A percentile compares a stretch with the other conserved stretches of the same genome.
These are phyloP conservation scores for Junonia oenone DNA, from an alignment of 2,888 invertebrate genomes.

Conservation along the genomic window DNA sequence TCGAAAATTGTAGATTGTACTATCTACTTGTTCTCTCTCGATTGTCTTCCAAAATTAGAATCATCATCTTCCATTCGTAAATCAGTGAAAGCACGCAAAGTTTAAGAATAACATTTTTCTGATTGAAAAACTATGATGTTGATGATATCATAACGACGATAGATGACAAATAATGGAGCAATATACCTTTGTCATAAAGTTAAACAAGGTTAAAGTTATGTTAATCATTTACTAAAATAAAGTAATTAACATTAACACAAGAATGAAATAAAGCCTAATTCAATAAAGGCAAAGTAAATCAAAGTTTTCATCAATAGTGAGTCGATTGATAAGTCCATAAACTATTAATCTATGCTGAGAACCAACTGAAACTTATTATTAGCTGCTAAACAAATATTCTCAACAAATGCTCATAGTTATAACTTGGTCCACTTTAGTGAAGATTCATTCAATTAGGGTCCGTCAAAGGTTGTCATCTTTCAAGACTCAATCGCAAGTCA, in stretches of 20 bases:
- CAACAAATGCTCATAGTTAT: conserved; percentile 17
- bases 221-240: too few relatives aligned
- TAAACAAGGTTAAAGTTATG: too few relatives aligned
- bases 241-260: too few relatives aligned
- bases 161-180: too few relatives aligned
- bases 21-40: too few relatives aligned
- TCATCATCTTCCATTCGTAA: conserved; percentile 31
- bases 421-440: conserved; percentile 20
- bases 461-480: conserved; percentile 40
- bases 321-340: not conserved
- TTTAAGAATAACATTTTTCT: not conserved
- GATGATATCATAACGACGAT: too few relatives aligned
- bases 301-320: not conserved
- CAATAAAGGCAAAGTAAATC: not conserved
- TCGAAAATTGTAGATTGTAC: conserved; percentile 31
- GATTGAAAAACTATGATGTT: too few relatives aligned
- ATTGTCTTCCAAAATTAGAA: conserved; percentile 29
- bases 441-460: conserved; percentile 52
- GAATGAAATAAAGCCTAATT: too few relatives aligned
- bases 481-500: conserved; percentile 44
- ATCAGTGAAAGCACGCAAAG: conserved; percentile 10
- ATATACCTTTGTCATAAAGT: too few relatives aligned
- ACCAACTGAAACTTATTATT: not conserved
- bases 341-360: not conserved
- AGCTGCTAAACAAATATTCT: conserved; percentile 1